phyloP scores from a whole-genome alignment of 2,888 invertebrate genomes.

The Aphrophora alni region DNA sequence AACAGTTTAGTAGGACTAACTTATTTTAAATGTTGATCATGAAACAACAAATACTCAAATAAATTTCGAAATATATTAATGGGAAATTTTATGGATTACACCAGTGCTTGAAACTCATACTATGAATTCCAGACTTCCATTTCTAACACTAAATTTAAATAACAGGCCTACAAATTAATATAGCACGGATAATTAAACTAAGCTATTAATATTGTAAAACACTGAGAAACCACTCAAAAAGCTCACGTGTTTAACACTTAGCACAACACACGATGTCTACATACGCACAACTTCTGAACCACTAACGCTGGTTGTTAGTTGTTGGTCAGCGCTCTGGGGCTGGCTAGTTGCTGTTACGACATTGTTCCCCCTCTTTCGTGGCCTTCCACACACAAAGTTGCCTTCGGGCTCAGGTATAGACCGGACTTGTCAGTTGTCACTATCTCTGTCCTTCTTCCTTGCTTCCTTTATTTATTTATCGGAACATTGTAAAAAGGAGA shows the following conservation, averaged over 20 bases:
- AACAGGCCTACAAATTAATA: neutral
- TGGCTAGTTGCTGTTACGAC: no score
- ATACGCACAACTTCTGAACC: neutral
- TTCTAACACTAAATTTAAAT: neutral
- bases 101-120: no score
- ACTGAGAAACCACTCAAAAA: neutral
- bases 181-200: neutral
- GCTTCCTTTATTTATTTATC: conserved; percentile 1
- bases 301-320: neutral
- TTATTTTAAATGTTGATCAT: no score
- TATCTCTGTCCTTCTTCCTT: neutral
- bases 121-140: no score
- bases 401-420: neutral
- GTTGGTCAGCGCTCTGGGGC: neutral
- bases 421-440: neutral
- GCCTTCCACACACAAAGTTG: neutral
- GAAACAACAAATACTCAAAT: neutral
- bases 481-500: neutral
- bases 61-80: neutral
- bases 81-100: no score
- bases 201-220: neutral
- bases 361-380: neutral
- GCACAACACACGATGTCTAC: neutral
- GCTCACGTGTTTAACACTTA: neutral
- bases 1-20: neutral